Evolutionary conservation across 2,888 invertebrate species (phyloP), one percentile per base, ranked within the genome.

Genomic region (Xestia rhomboidea): DNA sequence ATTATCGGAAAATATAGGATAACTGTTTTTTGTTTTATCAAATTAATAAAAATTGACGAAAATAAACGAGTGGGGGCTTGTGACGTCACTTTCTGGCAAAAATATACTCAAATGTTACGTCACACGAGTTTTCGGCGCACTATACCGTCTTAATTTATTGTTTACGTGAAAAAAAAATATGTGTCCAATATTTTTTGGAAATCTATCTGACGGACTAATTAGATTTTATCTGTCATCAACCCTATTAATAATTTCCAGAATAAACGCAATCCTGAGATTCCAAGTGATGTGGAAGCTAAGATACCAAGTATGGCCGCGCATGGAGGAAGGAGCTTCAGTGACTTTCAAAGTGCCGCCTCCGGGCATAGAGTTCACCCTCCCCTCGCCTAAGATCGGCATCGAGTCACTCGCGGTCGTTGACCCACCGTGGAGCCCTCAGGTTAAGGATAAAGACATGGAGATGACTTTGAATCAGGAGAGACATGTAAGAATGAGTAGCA

Each of bases 281-380:
- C 98, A 99, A 97, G 98, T 99, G 1, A 97, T 99, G 86, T 99
- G 99, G 99, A 99, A 99, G 92, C 98, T 99, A 87, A 97, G 99
- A 3, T 99, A 99, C 93, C 99, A 99, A 97, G 99, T 99, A 1
- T 99, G 99, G 99, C 99, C 99, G 0, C 97, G 99, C 78, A 99
- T 99, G 99, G 99, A 99, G 94, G 99, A 99, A 91, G 98, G 99
- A 13, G 99, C 99, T 0, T 99, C 99, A 77, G 95, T 98, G 80
- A 98, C 98, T 0, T 99, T 99, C 94, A 99, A 99, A 97, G 99
- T 99, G 3, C 99, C 99, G 0, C 99, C 99, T 0, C 99, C 99
- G 0, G 99, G 99, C 34, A 99, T 99, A 81, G 99, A 99, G 93
- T 99, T 99, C 93, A 99, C 99, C 0, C 96, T 99, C 70, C 99